A percentile compares a stretch with the other conserved stretches of the same genome.
Evolutionary conservation across 35 echinoderm and acorn worm genomes (phyloP).

Genomic region (Amphiura filiformis): DNA sequence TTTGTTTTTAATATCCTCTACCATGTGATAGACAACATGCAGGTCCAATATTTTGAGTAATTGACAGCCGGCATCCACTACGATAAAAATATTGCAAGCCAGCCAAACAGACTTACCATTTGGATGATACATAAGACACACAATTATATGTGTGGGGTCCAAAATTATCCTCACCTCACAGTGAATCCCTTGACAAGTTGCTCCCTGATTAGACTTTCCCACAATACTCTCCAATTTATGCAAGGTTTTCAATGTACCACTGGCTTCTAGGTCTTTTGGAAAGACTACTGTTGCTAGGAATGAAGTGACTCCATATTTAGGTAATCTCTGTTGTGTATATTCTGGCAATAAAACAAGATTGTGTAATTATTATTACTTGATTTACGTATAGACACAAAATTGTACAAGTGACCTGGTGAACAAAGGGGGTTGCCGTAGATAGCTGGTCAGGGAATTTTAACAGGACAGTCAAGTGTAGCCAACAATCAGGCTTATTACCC

Average conservation of each 20-base stretch:
- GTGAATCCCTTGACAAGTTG: constrained; percentile 60
- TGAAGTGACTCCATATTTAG: constrained; percentile 74
- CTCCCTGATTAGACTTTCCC: constrained; percentile 50
- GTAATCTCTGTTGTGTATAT: constrained; percentile 53
- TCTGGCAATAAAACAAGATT: too few relatives aligned
- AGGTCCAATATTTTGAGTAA: too few relatives aligned
- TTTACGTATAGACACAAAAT: too few relatives aligned
- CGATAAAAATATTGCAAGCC: not conserved
- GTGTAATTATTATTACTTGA: too few relatives aligned
- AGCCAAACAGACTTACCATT: not conserved
- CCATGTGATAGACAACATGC: too few relatives aligned
- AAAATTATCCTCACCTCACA: constrained; percentile 46
- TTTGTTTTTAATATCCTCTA: too few relatives aligned
- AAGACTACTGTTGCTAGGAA: constrained; percentile 74
- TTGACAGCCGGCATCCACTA: too few relatives aligned
- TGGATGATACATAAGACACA: not conserved
- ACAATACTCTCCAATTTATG: constrained; percentile 45
- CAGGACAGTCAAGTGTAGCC: too few relatives aligned
- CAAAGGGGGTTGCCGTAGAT: too few relatives aligned
- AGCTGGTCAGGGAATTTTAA: too few relatives aligned
- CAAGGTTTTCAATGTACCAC: constrained; percentile 49
- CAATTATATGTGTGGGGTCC: not conserved
- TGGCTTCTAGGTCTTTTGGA: constrained; percentile 44
- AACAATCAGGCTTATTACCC: too few relatives aligned
- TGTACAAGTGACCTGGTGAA: too few relatives aligned